Base-by-base conservation (phyloP, 64 coral and sea anemone genomes). In the Hydrozoanthus tunicans region DNA sequence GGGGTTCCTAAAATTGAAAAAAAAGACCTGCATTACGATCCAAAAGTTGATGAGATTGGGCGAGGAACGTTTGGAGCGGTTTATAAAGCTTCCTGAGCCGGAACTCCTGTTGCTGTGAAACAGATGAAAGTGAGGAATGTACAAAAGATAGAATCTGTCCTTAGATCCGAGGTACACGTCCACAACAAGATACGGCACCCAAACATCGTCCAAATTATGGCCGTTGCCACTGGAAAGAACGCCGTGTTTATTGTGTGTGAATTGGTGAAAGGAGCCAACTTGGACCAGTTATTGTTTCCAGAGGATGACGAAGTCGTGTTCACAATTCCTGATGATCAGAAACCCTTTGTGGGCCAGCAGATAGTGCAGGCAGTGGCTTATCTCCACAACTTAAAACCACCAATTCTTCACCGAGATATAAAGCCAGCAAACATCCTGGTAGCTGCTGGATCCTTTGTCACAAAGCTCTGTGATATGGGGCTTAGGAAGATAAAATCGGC, bases 151-250 rank as follows among this genome's bases (percentile, higher is more conserved):
- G 62, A 82, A 51, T 82, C 80, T 65, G 62, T 82, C 5, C 58
- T 82, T 51, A 60, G 62, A 43, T 62, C 80, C 27, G 80, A 82
- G 32, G 58, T 82, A 4, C 80, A 82, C 23, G 80, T 82, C 56
- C 80, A 82, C 25, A 82, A 17, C 80, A 82, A 82, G 58, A 65
- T 65, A 82, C 80, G 80, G 62, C 80, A 82, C 12, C 80, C 78
- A 54, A 80, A 80, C 55, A 80, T 80, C 10, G 78, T 80, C 32
- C 78, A 80, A 59, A 80, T 80, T 52, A 82, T 82, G 80, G 80
- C 80, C 15, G 57, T 82, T 27, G 17, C 80, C 4, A 82, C 54
- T 5, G 80, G 80, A 82, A 82, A 82, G 13, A 82, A 65, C 62
- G 80, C 80, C 62, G 80, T 82, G 3, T 82, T 62, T 17, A 82